Evolutionary conservation across 1,140 invertebrate species (phyloP).

Genomic region (Neelides sp.): DNA sequence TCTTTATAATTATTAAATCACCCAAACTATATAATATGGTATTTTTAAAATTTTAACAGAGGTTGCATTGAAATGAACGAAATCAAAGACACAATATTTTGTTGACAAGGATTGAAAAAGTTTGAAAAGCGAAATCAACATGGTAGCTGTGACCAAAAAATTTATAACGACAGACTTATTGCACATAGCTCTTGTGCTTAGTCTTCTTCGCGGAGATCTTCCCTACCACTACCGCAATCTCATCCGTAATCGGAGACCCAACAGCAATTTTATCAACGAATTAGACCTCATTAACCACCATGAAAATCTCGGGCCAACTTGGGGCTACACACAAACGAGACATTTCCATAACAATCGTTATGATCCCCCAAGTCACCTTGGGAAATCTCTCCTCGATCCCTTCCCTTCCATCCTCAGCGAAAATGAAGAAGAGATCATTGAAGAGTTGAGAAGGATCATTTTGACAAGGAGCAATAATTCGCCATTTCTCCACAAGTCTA

Average conservation of each 20-base stretch:
- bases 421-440: conserved; percentile 9
- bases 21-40: too few species aligned
- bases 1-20: too few species aligned
- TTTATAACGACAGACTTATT: conserved; percentile 19
- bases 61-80: too few species aligned
- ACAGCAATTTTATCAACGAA: conserved; percentile 7
- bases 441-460: conserved; percentile 2
- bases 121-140: too few species aligned
- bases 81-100: too few species aligned
- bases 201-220: conserved; percentile 14
- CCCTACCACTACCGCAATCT: conserved; percentile 1
- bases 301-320: conserved; percentile 12
- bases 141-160: conserved; percentile 15
- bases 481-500: not conserved
- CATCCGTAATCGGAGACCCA: too few species aligned
- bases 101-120: too few species aligned
- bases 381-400: not conserved
- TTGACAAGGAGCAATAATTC: too few species aligned
- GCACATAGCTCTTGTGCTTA: conserved; percentile 18
- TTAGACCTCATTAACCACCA: conserved; percentile 5
- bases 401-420: not conserved
- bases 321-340: conserved; percentile 22
- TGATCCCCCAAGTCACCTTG: conserved; percentile 7
- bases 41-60: too few species aligned
- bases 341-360: conserved; percentile 13